A percentile compares a stretch with the other conserved stretches of the same genome.
phyloP scores from a whole-genome alignment of 2,888 invertebrate species.

The Sphecodes monilicornis region DNA sequence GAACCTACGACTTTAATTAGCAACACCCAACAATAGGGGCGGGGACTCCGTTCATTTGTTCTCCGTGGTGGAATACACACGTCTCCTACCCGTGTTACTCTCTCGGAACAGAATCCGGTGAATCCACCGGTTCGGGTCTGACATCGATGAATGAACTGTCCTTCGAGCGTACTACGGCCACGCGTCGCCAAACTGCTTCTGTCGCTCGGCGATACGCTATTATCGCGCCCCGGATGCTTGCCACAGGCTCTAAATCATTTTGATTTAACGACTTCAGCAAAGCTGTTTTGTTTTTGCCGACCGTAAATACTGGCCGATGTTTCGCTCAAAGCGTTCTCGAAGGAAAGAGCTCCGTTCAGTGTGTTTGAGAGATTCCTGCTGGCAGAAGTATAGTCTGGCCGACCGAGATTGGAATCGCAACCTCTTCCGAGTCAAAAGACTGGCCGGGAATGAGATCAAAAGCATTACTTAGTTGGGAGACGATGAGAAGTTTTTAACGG shows the following conservation, averaged over 20 bases:
- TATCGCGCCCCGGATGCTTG: constrained; percentile 19
- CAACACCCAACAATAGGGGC: constrained; percentile 50
- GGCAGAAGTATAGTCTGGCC: background rate
- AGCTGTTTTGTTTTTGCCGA: constrained; percentile 1
- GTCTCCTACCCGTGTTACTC: constrained; percentile 38
- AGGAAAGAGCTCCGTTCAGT: background rate
- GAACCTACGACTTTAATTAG: constrained; percentile 69
- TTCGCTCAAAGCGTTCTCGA: constrained; percentile 7
- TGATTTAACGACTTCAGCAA: constrained; percentile 27
- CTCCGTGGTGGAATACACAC: constrained; percentile 8
- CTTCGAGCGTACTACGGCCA: constrained; percentile 19
- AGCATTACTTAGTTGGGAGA: background rate
- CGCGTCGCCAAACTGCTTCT: constrained; percentile 12
- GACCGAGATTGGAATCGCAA: background rate
- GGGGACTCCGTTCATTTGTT: constrained; percentile 41
- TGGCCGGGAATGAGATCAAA: background rate
- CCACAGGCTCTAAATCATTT: constrained; percentile 21
- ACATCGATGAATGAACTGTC: constrained; percentile 62
- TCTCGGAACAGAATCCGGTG: constrained; percentile 37
- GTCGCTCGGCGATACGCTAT: constrained; percentile 22
- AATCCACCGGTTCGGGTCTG: constrained; percentile 23
- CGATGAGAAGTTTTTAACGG: background rate
- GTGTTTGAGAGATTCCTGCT: constrained; percentile 4
- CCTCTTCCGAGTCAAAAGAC: constrained; percentile 5
- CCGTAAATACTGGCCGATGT: constrained; percentile 15